These are phyloP conservation scores for Etia nguti DNA, from an alignment of 2,113 vertebrate species.

Conservation along the genomic window DNA sequence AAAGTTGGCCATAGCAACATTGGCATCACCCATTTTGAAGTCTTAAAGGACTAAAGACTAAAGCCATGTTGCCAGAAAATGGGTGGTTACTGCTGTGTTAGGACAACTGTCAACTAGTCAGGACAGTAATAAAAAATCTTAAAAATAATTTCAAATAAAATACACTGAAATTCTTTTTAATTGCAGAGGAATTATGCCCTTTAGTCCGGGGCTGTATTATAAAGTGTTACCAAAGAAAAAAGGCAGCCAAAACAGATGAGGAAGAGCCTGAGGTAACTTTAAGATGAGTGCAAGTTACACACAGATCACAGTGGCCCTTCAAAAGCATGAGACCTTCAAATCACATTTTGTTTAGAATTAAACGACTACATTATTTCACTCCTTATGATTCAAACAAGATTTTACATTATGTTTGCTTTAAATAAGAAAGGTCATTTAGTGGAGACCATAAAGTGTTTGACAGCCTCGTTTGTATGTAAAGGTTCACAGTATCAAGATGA, in stretches of 20 bases:
- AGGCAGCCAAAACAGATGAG: not conserved
- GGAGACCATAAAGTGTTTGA: not conserved
- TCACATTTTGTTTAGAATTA: too few species aligned
- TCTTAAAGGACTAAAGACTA: too few species aligned
- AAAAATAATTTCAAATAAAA: not conserved
- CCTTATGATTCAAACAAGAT: not conserved
- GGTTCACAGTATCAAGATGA: not conserved
- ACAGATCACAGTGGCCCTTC: too few species aligned
- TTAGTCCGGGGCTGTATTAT: not conserved
- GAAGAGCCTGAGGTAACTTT: not conserved
- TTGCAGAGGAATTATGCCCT: not conserved
- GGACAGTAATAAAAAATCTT: too few species aligned
- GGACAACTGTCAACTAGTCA: too few species aligned
- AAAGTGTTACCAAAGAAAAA: not conserved
- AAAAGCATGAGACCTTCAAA: too few species aligned
- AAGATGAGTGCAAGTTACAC: too few species aligned
- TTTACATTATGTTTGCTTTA: fast-evolving
- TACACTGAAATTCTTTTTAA: not conserved
- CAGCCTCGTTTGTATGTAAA: not conserved
- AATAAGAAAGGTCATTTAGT: not conserved
- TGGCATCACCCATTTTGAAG: not conserved
- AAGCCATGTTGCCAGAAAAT: too few species aligned
- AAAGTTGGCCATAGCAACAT: not conserved
- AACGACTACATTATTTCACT: not conserved
- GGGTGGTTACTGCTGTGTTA: too few species aligned